phyloP scores from a whole-genome alignment of 1,140 invertebrate genomes.

The Nasonia longicornis region DNA sequence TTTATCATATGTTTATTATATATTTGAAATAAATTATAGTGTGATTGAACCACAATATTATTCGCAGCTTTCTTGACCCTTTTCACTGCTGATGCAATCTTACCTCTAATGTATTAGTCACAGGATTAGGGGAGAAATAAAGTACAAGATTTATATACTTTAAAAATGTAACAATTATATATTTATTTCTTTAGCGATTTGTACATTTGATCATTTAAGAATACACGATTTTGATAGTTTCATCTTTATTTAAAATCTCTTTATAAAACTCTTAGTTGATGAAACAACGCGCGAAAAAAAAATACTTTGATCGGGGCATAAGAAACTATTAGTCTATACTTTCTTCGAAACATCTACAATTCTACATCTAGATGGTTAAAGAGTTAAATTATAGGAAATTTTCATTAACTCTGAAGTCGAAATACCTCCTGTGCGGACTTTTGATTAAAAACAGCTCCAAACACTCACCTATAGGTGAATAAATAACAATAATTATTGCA shows the following conservation, averaged over 20 bases:
- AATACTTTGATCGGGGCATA: background rate
- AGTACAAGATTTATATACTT: constrained; percentile 47
- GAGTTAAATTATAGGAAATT: background rate
- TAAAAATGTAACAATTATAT: constrained; percentile 62
- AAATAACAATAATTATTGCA: constrained; percentile 34
- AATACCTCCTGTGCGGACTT: background rate
- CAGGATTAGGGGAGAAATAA: constrained; percentile 26
- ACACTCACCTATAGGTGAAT: background rate
- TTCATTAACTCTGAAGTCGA: background rate
- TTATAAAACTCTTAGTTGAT: background rate
- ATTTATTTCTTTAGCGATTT: constrained; percentile 58
- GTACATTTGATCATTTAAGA: constrained; percentile 47
- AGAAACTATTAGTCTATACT: background rate
- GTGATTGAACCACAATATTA: constrained; percentile 48
- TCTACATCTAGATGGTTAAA: background rate
- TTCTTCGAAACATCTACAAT: background rate
- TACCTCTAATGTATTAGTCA: background rate
- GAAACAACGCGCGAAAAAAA: constrained; percentile 8
- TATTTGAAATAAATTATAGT: constrained; percentile 68
- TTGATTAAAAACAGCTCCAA: background rate
- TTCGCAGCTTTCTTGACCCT: constrained; percentile 33
- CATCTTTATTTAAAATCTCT: constrained; percentile 27
- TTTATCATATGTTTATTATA: constrained; percentile 66
- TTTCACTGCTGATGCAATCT: background rate
- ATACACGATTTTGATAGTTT: constrained; percentile 45